These are phyloP conservation scores for Paedocypris micromegethes DNA, from an alignment of 2,797 vertebrate species.

Conservation along the genomic window DNA sequence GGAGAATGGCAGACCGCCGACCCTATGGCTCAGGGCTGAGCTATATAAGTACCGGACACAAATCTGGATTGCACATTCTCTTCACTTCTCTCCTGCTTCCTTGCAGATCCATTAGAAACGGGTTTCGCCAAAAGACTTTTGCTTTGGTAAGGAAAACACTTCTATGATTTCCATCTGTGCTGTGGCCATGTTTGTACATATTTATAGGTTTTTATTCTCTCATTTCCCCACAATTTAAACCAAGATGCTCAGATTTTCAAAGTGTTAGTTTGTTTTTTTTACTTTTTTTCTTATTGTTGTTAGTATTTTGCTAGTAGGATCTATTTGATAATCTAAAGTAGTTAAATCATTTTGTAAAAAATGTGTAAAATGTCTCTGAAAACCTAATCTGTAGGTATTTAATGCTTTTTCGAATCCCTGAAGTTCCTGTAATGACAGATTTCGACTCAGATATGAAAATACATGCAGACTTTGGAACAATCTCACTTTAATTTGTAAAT, in stretches of 20 bases:
- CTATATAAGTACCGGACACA: constrained; percentile 48
- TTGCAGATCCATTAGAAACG: constrained; percentile 2
- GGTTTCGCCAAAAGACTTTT: not conserved
- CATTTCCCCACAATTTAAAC: too few relatives aligned
- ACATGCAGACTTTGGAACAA: too few relatives aligned
- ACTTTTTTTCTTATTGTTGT: not conserved
- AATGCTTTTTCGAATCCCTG: too few relatives aligned
- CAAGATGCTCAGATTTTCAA: too few relatives aligned
- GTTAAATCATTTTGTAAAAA: too few relatives aligned
- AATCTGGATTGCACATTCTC: constrained; percentile 34
- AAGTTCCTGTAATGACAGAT: too few relatives aligned
- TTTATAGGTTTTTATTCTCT: not conserved
- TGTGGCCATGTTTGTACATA: not conserved
- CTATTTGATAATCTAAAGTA: too few relatives aligned
- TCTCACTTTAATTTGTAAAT: too few relatives aligned
- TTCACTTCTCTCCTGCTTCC: constrained; percentile 3
- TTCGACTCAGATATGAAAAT: too few relatives aligned
- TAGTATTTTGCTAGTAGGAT: too few relatives aligned
- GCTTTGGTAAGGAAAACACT: constrained; percentile 10
- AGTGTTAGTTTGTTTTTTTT: not conserved
- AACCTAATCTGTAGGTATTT: too few relatives aligned
- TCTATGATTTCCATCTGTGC: not conserved
- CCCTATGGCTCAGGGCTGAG: constrained; percentile 37
- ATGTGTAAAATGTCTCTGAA: too few relatives aligned
- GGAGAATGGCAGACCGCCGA: constrained; percentile 40